Conservation (phyloP, 2,888 invertebrate genomes). For the Monoplex corrugatus region DNA sequence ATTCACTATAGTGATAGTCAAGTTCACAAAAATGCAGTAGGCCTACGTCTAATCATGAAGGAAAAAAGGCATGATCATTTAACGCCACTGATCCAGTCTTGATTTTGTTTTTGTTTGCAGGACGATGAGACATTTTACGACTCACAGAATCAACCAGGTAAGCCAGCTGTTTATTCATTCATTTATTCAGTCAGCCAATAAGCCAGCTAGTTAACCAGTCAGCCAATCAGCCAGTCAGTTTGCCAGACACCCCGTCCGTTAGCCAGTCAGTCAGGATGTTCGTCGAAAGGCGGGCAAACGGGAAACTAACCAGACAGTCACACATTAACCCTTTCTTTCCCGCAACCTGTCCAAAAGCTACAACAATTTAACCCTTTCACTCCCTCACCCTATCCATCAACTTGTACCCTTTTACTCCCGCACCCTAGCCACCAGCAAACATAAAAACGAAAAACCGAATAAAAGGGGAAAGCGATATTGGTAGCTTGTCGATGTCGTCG, state of each 20-base stretch:
- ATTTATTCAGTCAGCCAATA: not conserved
- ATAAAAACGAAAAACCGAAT: too few relatives aligned
- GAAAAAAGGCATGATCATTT: too few relatives aligned
- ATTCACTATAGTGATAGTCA: too few relatives aligned
- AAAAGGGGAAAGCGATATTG: too few relatives aligned
- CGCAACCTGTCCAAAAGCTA: not conserved
- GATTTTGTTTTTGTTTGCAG: not conserved
- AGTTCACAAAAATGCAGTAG: too few relatives aligned
- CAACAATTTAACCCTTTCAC: not conserved
- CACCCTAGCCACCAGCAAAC: too few relatives aligned
- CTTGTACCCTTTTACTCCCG: not conserved
- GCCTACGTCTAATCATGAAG: too few relatives aligned
- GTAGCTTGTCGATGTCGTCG: too few relatives aligned
- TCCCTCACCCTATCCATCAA: not conserved
- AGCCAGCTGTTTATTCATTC: too few relatives aligned
- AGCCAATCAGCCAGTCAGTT: not conserved
- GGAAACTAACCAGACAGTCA: too few relatives aligned
- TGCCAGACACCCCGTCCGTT: not conserved
- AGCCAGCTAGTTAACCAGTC: not conserved
- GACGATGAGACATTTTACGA: constrained; percentile 43
- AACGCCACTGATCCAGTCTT: not conserved
- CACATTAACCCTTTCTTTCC: not conserved
- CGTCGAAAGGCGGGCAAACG: too few relatives aligned
- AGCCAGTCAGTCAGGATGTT: too few relatives aligned
- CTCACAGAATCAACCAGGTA: constrained; percentile 41